These are phyloP conservation scores for Garrulus glandarius DNA, from an alignment of 2,797 vertebrate genomes.

Conservation along the genomic window DNA sequence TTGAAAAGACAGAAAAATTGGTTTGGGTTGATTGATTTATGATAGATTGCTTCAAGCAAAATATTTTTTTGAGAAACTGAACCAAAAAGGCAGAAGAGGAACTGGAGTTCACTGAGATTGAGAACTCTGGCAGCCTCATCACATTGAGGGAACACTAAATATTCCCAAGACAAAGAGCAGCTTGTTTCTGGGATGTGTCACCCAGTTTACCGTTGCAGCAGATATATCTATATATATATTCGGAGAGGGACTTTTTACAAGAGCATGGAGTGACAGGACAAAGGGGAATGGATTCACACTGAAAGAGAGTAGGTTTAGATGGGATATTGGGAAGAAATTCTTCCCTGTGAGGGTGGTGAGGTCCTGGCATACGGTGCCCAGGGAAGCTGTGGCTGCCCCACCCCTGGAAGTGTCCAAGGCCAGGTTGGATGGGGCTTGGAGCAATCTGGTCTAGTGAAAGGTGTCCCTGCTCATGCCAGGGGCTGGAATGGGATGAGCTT, in stretches of 20 bases:
- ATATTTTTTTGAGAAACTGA: not conserved
- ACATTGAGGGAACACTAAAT: not conserved
- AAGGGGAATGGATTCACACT: not conserved
- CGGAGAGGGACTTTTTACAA: not conserved
- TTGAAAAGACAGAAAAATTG: not conserved
- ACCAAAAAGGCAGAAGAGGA: not conserved
- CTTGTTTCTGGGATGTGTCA: not conserved
- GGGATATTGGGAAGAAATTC: accelerated
- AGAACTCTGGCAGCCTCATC: not conserved
- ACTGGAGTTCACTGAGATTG: not conserved
- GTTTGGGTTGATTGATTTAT: not conserved
- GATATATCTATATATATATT: too few relatives aligned
- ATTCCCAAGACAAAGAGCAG: not conserved
- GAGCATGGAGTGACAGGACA: not conserved
- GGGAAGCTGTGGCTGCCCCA: not conserved
- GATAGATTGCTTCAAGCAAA: not conserved
- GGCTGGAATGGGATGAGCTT: accelerated
- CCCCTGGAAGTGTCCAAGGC: not conserved
- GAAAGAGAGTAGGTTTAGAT: not conserved
- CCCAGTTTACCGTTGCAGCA: not conserved
- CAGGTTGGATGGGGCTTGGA: accelerated
- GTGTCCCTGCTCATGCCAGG: not conserved
- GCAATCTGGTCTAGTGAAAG: accelerated
- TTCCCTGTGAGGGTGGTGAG: accelerated
- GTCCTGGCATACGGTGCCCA: not conserved